Percentiles rank a stretch among this genome's conserved stretches.
phyloP scores from a whole-genome alignment of 2,888 invertebrate genomes.

The Conus canariensis region DNA sequence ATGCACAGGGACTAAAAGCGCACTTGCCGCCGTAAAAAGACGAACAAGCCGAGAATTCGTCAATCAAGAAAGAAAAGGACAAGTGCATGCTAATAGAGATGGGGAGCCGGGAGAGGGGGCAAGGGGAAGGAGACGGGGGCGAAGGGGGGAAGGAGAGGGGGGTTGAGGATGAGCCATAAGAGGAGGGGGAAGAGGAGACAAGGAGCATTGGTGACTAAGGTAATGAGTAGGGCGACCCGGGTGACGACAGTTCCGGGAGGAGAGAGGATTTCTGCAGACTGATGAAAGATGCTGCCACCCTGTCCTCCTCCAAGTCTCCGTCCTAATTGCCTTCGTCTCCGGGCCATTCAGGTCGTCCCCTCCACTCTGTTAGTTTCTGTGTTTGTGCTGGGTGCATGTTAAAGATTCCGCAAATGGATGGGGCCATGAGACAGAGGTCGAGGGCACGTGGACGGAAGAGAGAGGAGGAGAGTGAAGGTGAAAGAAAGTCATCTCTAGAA shows the following conservation, averaged over 20 bases:
- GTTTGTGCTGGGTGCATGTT: too few species aligned
- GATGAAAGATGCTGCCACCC: background rate
- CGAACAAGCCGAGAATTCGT: background rate
- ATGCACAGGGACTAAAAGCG: background rate
- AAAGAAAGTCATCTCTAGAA: too few species aligned
- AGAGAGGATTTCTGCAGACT: background rate
- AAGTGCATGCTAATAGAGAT: constrained; percentile 1
- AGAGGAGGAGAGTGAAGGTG: too few species aligned
- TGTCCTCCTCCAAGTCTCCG: background rate
- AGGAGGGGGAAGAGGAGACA: background rate
- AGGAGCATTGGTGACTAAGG: background rate
- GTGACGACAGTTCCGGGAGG: background rate
- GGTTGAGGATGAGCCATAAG: background rate
- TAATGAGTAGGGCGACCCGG: background rate
- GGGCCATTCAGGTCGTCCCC: too few species aligned
- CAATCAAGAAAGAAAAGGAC: constrained; percentile 2
- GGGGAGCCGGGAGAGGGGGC: background rate
- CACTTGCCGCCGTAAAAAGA: background rate
- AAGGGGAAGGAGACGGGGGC: background rate
- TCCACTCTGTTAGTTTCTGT: background rate
- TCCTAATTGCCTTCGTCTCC: constrained; percentile 13
- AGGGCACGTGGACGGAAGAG: too few species aligned
- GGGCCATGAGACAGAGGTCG: too few species aligned
- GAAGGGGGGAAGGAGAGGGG: background rate
- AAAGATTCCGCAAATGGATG: too few species aligned